A percentile compares a stretch with the other conserved stretches of the same genome.
phyloP scores from a whole-genome alignment of 1,140 invertebrate species.

The Neelides sp. region DNA sequence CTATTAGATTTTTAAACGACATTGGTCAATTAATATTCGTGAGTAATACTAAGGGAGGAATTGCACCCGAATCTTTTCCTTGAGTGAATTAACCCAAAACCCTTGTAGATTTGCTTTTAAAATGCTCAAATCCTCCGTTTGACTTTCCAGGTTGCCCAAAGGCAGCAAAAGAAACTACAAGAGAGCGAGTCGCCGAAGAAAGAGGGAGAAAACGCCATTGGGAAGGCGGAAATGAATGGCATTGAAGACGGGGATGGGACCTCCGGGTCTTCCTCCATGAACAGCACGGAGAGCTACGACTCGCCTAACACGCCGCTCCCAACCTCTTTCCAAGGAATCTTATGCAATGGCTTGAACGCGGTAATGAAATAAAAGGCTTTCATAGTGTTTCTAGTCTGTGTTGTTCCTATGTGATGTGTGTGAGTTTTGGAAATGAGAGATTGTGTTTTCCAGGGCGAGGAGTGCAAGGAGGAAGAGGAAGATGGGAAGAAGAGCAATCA shows the following conservation, averaged over 20 bases:
- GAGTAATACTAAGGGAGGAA: too few species aligned
- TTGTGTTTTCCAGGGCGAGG: too few species aligned
- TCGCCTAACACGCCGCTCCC: not conserved
- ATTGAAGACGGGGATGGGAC: conserved; percentile 23
- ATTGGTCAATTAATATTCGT: too few species aligned
- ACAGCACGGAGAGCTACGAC: conserved; percentile 16
- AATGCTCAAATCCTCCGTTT: not conserved
- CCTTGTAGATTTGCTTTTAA: not conserved
- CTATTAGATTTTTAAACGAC: too few species aligned
- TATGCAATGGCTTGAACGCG: conserved; percentile 20
- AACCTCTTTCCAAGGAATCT: conserved; percentile 24
- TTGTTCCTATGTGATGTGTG: not conserved
- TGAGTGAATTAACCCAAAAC: too few species aligned
- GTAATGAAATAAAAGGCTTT: too few species aligned
- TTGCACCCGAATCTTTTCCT: too few species aligned
- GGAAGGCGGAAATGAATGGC: conserved; percentile 29
- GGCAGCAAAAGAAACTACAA: conserved; percentile 35
- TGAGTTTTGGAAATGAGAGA: too few species aligned
- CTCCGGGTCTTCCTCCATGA: conserved; percentile 24
- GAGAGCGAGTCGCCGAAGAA: conserved; percentile 4
- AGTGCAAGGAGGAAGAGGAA: conserved; percentile 4
- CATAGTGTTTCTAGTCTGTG: not conserved
- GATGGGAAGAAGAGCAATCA: conserved; percentile 3
- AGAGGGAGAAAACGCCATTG: conserved; percentile 10
- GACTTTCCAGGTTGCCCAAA: conserved; percentile 18